Base-by-base conservation (phyloP, 2,888 invertebrate genomes). In the Macaria liturata region DNA sequence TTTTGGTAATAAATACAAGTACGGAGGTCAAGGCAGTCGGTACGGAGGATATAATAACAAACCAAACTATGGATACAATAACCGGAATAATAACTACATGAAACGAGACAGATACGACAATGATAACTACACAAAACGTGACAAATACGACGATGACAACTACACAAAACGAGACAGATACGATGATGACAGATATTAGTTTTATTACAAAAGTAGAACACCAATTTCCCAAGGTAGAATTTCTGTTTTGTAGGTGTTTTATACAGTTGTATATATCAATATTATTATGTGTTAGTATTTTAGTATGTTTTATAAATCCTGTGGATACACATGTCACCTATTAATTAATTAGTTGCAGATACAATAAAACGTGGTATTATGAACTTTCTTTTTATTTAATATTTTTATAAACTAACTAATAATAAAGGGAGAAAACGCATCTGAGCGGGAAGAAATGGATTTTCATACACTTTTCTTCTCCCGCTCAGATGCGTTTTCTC, bases 1-100 rank as follows among this genome's bases (percentile, higher is more conserved):
- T 3, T 42, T 8, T n/a, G 42, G 42, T n/a, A 60, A 63, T 43
- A 64, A 65, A n/a, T 58, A 46, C 45, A 62, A 58, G 43, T 63
- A 63, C 42, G 54, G 56, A 44, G 47, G 52, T 30, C 42, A 46
- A 39, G 42, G 54, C 9, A 51, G 8, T 7, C 59, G 49, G 4
- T 53, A 48, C 34, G 54, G 54, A 30, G 44, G 49, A 32, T 61
- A 61, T 49, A 57, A 55, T 30, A 43, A 52, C 47, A 59, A 56
- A 42, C n/a, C 55, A 20, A 61, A 56, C 9, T 53, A 55, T 51
- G n/a, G n/a, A 4, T n/a, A n/a, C n/a, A n/a, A 42, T 9, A 59
- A 52, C 46, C 46, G 59, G 7, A 54, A 51, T 9, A 43, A 49
- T n/a, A 52, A 47, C 5, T 42, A 42, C 9, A n/a, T 4, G 4